Conservation (phyloP, 2,113 vertebrate genomes). For the Lamprologus sp. region DNA sequence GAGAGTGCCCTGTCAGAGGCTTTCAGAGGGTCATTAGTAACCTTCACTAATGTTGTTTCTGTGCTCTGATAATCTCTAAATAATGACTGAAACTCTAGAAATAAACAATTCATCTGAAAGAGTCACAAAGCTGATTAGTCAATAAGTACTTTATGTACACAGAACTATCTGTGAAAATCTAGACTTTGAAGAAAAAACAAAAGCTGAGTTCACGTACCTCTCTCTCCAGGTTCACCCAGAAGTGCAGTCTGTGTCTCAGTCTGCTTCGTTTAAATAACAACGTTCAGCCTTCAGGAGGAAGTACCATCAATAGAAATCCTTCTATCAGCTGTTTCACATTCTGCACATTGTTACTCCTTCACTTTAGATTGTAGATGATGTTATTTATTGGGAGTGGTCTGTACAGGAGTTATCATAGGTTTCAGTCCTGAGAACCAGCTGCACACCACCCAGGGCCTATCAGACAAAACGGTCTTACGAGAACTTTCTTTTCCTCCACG, state of each 20-base stretch:
- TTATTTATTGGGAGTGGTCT: fast-evolving
- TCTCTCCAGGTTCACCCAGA: fast-evolving
- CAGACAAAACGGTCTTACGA: background rate
- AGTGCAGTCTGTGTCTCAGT: fast-evolving
- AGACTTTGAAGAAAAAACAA: fast-evolving
- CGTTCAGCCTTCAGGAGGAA: background rate
- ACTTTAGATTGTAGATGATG: background rate
- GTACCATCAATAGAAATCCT: background rate
- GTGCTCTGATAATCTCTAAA: background rate
- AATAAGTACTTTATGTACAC: background rate
- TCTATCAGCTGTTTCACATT: background rate
- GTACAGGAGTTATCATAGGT: background rate
- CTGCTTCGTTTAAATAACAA: background rate
- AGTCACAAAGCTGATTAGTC: background rate
- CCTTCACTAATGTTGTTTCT: background rate
- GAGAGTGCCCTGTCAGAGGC: background rate
- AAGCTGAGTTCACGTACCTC: background rate
- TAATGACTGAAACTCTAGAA: background rate
- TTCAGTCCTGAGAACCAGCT: background rate
- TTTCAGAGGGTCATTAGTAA: fast-evolving
- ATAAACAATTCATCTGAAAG: background rate
- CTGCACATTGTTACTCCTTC: background rate
- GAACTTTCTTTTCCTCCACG: background rate
- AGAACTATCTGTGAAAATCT: fast-evolving
- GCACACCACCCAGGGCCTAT: background rate